Conservation (phyloP, 2,797 vertebrate species). For the Molossus alvarezi region DNA sequence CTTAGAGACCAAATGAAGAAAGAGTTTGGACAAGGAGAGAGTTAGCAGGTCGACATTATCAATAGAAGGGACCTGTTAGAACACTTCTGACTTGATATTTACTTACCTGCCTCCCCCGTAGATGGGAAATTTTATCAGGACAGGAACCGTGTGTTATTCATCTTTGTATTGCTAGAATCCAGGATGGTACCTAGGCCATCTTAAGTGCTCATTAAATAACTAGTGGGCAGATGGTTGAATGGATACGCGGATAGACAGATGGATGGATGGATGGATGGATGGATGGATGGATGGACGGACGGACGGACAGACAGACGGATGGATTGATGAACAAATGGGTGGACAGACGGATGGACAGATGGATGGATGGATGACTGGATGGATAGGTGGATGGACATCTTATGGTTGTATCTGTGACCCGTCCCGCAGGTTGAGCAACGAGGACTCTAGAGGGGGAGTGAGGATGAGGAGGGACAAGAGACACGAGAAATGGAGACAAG, state of each 20-base stretch:
- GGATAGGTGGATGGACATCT: neutral
- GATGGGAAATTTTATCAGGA: neutral
- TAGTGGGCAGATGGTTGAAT: neutral
- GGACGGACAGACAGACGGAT: neutral
- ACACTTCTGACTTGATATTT: neutral
- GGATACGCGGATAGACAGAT: neutral
- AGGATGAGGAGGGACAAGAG: no score
- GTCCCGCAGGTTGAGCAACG: no score
- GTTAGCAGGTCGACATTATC: no score
- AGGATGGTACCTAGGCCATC: no score
- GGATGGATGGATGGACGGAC: neutral
- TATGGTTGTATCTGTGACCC: rapidly evolving
- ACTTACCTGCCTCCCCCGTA: neutral
- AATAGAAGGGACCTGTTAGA: no score
- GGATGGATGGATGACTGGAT: neutral
- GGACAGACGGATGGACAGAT: neutral
- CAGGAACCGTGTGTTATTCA: neutral
- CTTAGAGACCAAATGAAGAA: neutral
- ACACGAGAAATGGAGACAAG: no score
- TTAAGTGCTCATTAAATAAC: neutral
- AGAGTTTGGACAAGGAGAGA: neutral
- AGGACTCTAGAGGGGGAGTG: no score
- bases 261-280: neutral
- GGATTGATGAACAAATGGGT: neutral
- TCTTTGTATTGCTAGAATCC: neutral